Base-by-base conservation (phyloP, 2,888 invertebrate species). In the Mactromeris polynyma region DNA sequence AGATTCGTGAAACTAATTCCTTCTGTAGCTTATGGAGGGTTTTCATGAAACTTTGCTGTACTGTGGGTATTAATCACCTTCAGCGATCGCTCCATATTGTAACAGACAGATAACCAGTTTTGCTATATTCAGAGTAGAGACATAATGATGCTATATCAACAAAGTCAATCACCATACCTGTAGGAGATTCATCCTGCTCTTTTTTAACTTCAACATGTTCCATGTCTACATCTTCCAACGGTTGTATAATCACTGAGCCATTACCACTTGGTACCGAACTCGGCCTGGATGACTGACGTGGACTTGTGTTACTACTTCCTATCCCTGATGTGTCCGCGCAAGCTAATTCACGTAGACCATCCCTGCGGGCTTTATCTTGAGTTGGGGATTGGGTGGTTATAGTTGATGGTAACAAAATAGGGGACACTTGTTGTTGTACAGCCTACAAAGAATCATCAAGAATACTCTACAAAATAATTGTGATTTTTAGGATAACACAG, bases 281-380 rank as follows among this genome's bases (percentile, higher is more conserved):
- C 0, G 92, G 92, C 31, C 92, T 69, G n/a, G 92, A 92, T 14
- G 92, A 92, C 51, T 92, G 92, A 14, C 90, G 88, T 31, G 92
- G 92, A 51, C 92, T 92, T 3, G 89, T 92, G 40, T 92, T 89
- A 81, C 87, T 92, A 80, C 92, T 92, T 0, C 90, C 92, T n/a
- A 92, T 92, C 42, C 92, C 92, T n/a, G 92, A 92, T 2, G 92
- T 92, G 89, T 92, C 92, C 1, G 92, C 92, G 89, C 92, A 92
- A 14, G 89, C 92, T 19, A 92, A 84, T 40, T 92, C 90, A 21
- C 90, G 85, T 21, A 88, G 85, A 83, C 88, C 85, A 64, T 90
- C 92, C 33, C 89, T 83, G 40, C 89, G 85, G 19, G 46, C 38
- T 46, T 90, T 87, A 58, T 89, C 89, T 73, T 83, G 87, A 2